Base-by-base conservation (phyloP, 2,888 invertebrate genomes). In the Stomorhina lunata region DNA sequence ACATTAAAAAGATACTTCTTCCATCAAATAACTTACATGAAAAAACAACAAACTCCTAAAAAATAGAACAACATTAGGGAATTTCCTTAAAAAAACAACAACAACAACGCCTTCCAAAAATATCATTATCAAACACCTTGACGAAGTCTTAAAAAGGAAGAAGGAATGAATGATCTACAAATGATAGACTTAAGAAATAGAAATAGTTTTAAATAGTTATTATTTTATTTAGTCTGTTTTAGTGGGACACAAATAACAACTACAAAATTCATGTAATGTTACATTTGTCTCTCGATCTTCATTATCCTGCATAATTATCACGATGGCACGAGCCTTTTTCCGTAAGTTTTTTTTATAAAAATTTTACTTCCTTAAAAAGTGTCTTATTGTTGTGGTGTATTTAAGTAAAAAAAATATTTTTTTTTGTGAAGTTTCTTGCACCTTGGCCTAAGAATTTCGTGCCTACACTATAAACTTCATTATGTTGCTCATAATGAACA, bases 311-410 rank as follows among this genome's bases (percentile, higher is more conserved):
- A 79, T 55, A 75, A 50, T 48, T 66, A 65, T 43, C 63, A 65
- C 34, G 68, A 59, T 79, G 82, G 78, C 82, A 82, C 82, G 82
- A 82, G 82, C 75, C 79, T 53, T 75, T 72, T 65, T 59, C 43
- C 27, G 10, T 72, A 29, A 43, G 29, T 73, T 37, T 32, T 73
- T 40, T 10, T 66, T 53, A 20, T n/a, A n/a, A n/a, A n/a, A n/a
- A n/a, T 10, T 63, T 43, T 20, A 73, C 34, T 73, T 81, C 81
- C 78, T 82, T 34, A 69, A 78, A 32, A 34, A 59, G n/a, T 61
- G 37, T 50, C 59, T 68, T 73, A 17, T 48, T 50, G 29, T 45
- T 61, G 50, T 68, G 34, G 68, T 59, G 20, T 9, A n/a, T n/a
- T n/a, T 40, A 55, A 72, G 65, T 17, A 43, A 22, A 40, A 55